Evolutionary conservation across 2,797 vertebrate species (phyloP).

Genomic region (Chaetodon trifasciatus): DNA sequence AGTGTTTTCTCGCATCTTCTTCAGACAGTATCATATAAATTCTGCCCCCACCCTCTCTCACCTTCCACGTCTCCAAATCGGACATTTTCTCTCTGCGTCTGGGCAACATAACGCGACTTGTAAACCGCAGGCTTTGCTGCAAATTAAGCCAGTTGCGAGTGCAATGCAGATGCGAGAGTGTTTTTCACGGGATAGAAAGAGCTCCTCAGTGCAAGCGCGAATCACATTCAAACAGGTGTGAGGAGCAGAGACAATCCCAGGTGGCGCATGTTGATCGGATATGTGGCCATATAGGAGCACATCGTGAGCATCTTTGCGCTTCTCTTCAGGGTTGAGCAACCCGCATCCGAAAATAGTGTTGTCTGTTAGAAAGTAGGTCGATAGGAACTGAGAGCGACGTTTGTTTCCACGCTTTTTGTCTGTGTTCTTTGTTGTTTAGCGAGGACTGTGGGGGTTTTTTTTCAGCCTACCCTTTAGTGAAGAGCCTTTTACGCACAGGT

Average conservation of each 20-base stretch:
- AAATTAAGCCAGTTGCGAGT: slow-evolving; percentile 34
- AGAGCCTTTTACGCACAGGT: slow-evolving; percentile 87
- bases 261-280: slow-evolving; percentile 78
- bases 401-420: slow-evolving; percentile 77
- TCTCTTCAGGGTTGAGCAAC: slow-evolving; percentile 58
- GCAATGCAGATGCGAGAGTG: slow-evolving; percentile 33
- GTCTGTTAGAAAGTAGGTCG: slow-evolving; percentile 79
- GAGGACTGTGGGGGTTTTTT: slow-evolving; percentile 68
- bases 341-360: slow-evolving; percentile 75
- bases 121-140: slow-evolving; percentile 45
- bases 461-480: slow-evolving; percentile 66
- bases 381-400: slow-evolving; percentile 73
- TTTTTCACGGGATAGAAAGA: slow-evolving; percentile 36
- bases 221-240: slow-evolving; percentile 89
- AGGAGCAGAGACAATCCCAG: slow-evolving; percentile 77
- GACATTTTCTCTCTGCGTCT: slow-evolving; percentile 69
- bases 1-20: slow-evolving; percentile 31
- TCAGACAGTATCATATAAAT: slow-evolving; percentile 13
- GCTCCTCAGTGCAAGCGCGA: slow-evolving; percentile 53
- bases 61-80: slow-evolving; percentile 66
- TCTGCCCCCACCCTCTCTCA: slow-evolving; percentile 44
- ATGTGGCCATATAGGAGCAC: slow-evolving; percentile 46
- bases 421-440: slow-evolving; percentile 82
- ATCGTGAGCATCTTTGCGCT: slow-evolving; percentile 59
- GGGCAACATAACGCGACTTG: slow-evolving; percentile 28